These are phyloP conservation scores for Cryptotermes secundus DNA, from an alignment of 1,140 invertebrate genomes.

Conservation along the genomic window DNA sequence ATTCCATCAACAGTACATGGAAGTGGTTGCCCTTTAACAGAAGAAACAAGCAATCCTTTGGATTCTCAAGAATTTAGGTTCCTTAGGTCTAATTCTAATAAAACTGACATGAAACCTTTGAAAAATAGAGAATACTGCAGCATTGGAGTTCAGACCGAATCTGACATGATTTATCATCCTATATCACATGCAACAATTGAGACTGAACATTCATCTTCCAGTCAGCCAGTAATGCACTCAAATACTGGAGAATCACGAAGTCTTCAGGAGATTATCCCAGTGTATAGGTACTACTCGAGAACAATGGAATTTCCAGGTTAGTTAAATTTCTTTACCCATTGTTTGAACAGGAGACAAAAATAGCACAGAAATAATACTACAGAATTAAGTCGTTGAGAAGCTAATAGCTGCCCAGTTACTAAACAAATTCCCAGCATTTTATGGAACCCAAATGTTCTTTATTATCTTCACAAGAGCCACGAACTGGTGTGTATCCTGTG, in stretches of 20 bases:
- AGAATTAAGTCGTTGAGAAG: no score
- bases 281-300: not conserved
- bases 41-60: not conserved
- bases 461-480: no score
- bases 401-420: no score
- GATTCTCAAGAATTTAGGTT: not conserved
- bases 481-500: no score
- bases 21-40: not conserved
- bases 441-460: no score
- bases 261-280: not conserved
- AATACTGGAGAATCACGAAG: not conserved
- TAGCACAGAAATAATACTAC: no score
- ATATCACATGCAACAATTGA: not conserved
- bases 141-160: not conserved
- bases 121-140: not conserved
- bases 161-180: not conserved
- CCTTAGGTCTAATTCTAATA: not conserved
- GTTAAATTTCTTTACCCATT: not conserved
- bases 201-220: not conserved
- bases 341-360: no score
- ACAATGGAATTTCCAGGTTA: not conserved
- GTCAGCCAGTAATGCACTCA: not conserved
- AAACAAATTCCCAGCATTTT: no score
- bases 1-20: not conserved
- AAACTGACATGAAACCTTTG: not conserved